phyloP scores from a whole-genome alignment of 2,113 vertebrate genomes.

The Ariopsis seemanni region DNA sequence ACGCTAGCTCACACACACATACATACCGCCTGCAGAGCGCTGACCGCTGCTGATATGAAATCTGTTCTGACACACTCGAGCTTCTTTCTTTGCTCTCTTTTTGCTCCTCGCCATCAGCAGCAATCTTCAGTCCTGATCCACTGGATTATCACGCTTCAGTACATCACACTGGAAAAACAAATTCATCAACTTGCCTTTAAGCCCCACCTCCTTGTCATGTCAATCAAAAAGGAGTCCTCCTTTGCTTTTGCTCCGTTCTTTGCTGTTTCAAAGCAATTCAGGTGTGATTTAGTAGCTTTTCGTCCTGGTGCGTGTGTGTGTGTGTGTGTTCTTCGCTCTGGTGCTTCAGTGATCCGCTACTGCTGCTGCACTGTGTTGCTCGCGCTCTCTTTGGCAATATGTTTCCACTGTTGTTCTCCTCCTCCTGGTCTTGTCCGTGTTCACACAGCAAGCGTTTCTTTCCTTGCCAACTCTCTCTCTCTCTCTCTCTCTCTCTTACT shows the following conservation, averaged over 20 bases:
- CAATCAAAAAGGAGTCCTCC: conserved; percentile 54
- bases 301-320: neutral
- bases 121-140: conserved; percentile 46
- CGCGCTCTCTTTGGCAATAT: conserved; percentile 50
- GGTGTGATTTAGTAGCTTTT: neutral
- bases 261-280: conserved; percentile 15
- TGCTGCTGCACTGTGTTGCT: conserved; percentile 28
- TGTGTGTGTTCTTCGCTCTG: conserved; percentile 50
- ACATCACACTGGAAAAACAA: conserved; percentile 59
- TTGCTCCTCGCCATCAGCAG: neutral
- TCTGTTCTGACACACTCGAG: conserved; percentile 50
- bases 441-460: conserved; percentile 61
- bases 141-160: conserved; percentile 41
- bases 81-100: conserved; percentile 23
- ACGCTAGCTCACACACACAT: conserved; percentile 37
- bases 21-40: conserved; percentile 57
- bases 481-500: conserved; percentile 35
- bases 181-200: conserved; percentile 68
- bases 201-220: conserved; percentile 56
- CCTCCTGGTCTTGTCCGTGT: conserved; percentile 64
- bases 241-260: neutral
- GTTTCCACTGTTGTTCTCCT: conserved; percentile 47
- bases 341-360: conserved; percentile 31
- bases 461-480: conserved; percentile 51
- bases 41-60: conserved; percentile 61